A percentile compares a stretch with the other conserved stretches of the same genome.
Evolutionary conservation across 2,888 invertebrate species (phyloP).

Genomic region (Melieria crassipennis): DNA sequence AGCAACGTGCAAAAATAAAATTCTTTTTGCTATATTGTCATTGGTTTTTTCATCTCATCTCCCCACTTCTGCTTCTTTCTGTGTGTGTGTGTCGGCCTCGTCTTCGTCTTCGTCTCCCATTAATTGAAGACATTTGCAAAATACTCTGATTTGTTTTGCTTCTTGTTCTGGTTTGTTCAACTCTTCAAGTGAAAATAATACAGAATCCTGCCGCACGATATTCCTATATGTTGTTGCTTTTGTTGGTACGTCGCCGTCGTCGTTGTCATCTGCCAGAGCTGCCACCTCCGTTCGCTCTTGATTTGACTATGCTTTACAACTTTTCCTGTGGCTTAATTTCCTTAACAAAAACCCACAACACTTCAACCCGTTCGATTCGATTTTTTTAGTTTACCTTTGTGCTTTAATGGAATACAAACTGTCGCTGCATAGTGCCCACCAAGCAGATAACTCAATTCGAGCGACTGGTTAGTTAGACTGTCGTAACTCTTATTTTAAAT

Average conservation of each 20-base stretch:
- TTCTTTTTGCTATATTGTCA: not conserved
- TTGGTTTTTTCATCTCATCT: not conserved
- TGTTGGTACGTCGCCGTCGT: conserved; percentile 36
- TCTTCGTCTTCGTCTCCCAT: not conserved
- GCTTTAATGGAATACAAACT: too few relatives aligned
- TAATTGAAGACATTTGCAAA: conserved; percentile 17
- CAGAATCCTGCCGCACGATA: not conserved
- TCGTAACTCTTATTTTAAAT: too few relatives aligned
- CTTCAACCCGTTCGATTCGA: too few relatives aligned
- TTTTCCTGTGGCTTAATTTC: too few relatives aligned
- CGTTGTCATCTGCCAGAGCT: conserved; percentile 47
- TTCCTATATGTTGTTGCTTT: not conserved
- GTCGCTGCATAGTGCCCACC: too few relatives aligned
- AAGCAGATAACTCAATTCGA: too few relatives aligned
- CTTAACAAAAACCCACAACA: too few relatives aligned
- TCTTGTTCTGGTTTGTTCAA: not conserved
- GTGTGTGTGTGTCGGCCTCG: too few relatives aligned
- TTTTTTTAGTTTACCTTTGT: too few relatives aligned
- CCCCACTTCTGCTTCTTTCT: not conserved
- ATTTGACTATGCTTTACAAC: not conserved
- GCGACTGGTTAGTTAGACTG: too few relatives aligned
- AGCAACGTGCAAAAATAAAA: conserved; percentile 54
- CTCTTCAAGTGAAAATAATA: conserved; percentile 8
- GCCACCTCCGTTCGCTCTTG: conserved; percentile 43
- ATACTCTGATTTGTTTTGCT: not conserved